Base-by-base conservation (phyloP, 2,888 invertebrate genomes). In the Halocaridina rubra region DNA sequence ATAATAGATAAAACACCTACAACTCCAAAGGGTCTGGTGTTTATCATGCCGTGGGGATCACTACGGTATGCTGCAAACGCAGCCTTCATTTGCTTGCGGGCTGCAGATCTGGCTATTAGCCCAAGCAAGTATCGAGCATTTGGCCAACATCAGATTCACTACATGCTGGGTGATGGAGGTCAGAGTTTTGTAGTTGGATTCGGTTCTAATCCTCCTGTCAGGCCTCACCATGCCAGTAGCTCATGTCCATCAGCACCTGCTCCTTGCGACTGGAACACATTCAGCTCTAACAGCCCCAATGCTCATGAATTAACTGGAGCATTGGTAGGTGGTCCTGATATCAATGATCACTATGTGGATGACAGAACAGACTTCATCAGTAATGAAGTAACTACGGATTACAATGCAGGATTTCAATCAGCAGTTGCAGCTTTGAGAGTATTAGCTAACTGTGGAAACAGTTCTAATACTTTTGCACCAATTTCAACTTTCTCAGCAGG, bases 311-410 rank as follows among this genome's bases (percentile, higher is more conserved):
- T 93, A 2, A 91, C 92, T 86, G 93, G 93, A 0, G 93, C 93
- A 24, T 89, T 93, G 33, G 93, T 93, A 1, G 93, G 93, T 59
- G 93, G 93, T 0, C 93, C 93, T 0, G 92, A 92, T 88, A 91
- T 91, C 85, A 91, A 91, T 64, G 93, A 93, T 88, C 89, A 91
- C 76, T 93, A 92, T 89, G 90, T 91, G 74, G 93, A 93, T 89
- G 90, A 90, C 29, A 90, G 93, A 69, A 91, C 92, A 81, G 93
- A 93, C 86, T 93, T 91, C 89, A 90, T 92, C 24, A 92, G 92
- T 88, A 93, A 92, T 76, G 93, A 93, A 89, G 84, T 86, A 19
- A 67, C 86, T 27, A 46, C 39, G 39, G 86, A 86, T 39, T 86
- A 84, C 71, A 86, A 86, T 53, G 80, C 75, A 39, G 86, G 80